Evolutionary conservation across 92 coral and sea anemone genomes (phyloP).

Genomic region (Epizoanthus stellaris): DNA sequence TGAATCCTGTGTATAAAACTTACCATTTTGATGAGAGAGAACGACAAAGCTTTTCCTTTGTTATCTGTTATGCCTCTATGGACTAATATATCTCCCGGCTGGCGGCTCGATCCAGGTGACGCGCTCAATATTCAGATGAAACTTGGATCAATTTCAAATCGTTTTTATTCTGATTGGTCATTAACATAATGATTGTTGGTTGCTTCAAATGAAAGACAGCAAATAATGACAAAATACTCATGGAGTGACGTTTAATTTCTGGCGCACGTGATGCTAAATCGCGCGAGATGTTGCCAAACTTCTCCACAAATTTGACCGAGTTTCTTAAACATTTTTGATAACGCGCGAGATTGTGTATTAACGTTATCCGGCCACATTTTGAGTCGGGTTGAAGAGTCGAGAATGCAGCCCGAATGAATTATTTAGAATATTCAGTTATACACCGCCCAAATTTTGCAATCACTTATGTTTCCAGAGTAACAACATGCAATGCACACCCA

Average conservation of each 20-base stretch:
- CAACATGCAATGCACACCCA: too few relatives aligned
- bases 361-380: conserved; percentile 10
- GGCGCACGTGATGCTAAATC: neutral
- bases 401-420: conserved; percentile 15
- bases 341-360: neutral
- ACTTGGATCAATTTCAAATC: conserved; percentile 25
- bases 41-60: too few relatives aligned
- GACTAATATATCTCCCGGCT: too few relatives aligned
- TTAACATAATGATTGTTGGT: conserved; percentile 48
- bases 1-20: too few relatives aligned
- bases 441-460: too few relatives aligned
- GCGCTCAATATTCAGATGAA: conserved; percentile 26
- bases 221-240: conserved; percentile 5
- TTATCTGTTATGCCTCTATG: too few relatives aligned
- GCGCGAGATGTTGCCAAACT: neutral
- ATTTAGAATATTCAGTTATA: conserved; percentile 1
- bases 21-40: too few relatives aligned
- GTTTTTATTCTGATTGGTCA: conserved; percentile 39
- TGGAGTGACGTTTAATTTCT: neutral
- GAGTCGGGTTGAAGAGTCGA: conserved; percentile 3
- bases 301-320: conserved; percentile 6
- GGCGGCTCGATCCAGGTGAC: neutral
- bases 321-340: conserved; percentile 7
- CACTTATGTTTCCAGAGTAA: too few relatives aligned
- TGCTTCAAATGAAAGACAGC: conserved; percentile 14